phyloP scores from a whole-genome alignment of 2,797 vertebrate species.

The Ambastaia sidthimunki region DNA sequence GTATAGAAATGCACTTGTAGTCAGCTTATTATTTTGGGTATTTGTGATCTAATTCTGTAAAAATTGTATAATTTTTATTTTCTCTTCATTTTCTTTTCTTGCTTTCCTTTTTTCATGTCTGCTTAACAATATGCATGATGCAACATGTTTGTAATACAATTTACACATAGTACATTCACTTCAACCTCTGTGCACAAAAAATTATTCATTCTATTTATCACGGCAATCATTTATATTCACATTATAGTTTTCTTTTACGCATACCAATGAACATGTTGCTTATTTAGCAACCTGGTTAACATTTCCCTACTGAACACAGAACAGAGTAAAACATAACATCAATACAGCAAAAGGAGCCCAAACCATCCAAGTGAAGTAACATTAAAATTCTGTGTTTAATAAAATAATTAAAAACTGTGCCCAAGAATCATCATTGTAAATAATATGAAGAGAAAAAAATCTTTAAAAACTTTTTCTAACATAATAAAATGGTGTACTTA shows the following conservation, averaged over 20 bases:
- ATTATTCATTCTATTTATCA: conserved; percentile 27
- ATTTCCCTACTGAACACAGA: conserved; percentile 37
- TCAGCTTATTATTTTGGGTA: neutral
- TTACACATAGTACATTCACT: neutral
- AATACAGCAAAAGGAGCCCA: conserved; percentile 21
- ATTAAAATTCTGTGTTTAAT: neutral
- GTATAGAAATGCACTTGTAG: neutral
- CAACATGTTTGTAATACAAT: neutral
- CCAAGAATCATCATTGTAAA: conserved; percentile 6
- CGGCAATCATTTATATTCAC: conserved; percentile 45
- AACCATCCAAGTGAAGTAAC: conserved; percentile 21
- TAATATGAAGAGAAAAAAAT: conserved; percentile 1
- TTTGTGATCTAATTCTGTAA: neutral
- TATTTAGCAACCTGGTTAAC: conserved; percentile 33
- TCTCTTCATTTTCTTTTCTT: neutral
- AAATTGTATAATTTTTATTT: neutral
- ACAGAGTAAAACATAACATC: conserved; percentile 44
- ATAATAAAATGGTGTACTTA: neutral
- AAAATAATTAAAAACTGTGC: conserved; percentile 20
- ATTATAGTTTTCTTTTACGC: conserved; percentile 34
- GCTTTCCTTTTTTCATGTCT: neutral
- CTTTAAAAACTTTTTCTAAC: neutral
- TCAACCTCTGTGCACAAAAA: conserved; percentile 6
- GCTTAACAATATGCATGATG: neutral
- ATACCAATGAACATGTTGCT: conserved; percentile 34